Conservation (phyloP, 2,113 vertebrate species). For the Craseonycteris thonglongyai region DNA sequence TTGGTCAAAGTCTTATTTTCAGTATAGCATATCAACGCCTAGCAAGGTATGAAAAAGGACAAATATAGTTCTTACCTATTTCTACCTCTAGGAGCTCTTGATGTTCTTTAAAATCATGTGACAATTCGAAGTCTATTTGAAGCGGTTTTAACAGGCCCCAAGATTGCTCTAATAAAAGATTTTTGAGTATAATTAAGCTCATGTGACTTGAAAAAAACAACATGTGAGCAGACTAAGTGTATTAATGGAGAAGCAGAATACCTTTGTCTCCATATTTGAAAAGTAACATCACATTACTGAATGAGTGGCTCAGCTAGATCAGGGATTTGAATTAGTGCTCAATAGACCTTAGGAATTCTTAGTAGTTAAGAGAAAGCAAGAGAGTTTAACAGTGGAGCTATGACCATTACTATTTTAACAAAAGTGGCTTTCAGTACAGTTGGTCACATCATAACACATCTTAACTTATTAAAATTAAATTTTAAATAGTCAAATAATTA, state of each 20-base stretch:
- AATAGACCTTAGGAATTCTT: neutral
- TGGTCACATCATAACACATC: neutral
- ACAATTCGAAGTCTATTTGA: neutral
- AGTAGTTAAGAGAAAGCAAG: neutral
- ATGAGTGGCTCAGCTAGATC: neutral
- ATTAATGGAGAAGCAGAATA: neutral
- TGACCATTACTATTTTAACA: neutral
- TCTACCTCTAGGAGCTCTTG: neutral
- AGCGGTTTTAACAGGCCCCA: neutral
- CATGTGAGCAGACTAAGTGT: neutral
- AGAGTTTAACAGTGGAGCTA: neutral
- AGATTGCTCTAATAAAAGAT: neutral
- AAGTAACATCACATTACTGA: neutral
- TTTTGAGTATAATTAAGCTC: neutral
- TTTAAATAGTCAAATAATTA: neutral
- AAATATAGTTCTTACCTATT: neutral
- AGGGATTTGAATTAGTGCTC: neutral
- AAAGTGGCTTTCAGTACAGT: neutral
- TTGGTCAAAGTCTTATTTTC: neutral
- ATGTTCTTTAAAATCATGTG: neutral
- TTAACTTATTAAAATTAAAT: neutral
- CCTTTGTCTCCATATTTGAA: neutral
- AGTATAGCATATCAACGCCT: neutral
- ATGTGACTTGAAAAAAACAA: neutral
- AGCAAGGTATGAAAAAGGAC: neutral